Base-by-base conservation (phyloP, 2,888 invertebrate genomes). In the Pecten maximus region DNA sequence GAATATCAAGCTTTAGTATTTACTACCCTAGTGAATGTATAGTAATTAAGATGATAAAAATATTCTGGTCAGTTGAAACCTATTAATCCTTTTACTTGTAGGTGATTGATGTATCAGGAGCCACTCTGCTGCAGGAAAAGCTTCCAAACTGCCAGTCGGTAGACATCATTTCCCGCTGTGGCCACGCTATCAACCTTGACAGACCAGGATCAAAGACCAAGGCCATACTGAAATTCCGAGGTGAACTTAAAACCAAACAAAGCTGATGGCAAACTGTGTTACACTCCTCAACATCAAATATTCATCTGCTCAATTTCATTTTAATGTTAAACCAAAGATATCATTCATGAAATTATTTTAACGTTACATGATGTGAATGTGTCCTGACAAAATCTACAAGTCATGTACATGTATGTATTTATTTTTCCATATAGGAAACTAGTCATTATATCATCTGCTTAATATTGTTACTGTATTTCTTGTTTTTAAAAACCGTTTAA, bases 101-200 rank as follows among this genome's bases (percentile, higher is more conserved):
- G 96, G 93, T 96, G 44, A 95, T 96, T 40, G 94, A 96, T 92
- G 90, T 94, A 10, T 96, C 96, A 1, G 96, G 96, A 54, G 94
- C 93, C 8, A 94, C 94, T 3, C 89, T 95, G 15, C 91, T 96
- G 44, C 91, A 92, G 40, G 92, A 94, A n/a, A 92, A 93, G 54
- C 90, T 96, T 35, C 94, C 95, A 2, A 94, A 96, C 91, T 94
- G 94, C 91, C 92, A 94, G 40, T 93, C 93, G 88, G 93, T 95
- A 15, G 94, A 95, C 91, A 91, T 96, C 40, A 93, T 96, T 88
- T 93, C 94, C 2, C 89, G 94, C 74, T 96, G 96, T 93, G 96
- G 95, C n/a, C 96, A 96, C 91, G 95, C 95, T 8, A 93, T 95
- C 87, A 94, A 94, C 87, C 93, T 95, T 12, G 96, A 96, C 91